These are phyloP conservation scores for Philotrypesis tridentata DNA, from an alignment of 1,140 invertebrate genomes.

Conservation along the genomic window DNA sequence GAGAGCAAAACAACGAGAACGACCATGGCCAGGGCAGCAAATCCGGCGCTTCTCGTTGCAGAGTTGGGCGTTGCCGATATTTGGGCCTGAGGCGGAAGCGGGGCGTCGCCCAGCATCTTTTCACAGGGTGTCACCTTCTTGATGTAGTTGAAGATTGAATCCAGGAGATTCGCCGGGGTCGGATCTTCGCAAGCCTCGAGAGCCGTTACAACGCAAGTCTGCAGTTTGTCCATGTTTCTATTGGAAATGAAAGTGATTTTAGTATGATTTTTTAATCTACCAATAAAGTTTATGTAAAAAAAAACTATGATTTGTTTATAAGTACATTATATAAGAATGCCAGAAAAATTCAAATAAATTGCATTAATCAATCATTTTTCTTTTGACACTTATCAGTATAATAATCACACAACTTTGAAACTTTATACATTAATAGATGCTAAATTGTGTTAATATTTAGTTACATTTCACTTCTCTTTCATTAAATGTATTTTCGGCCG, in stretches of 20 bases:
- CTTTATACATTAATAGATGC: too few relatives aligned
- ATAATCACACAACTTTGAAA: too few relatives aligned
- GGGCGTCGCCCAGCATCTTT: slow-evolving; percentile 58
- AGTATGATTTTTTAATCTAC: neutral
- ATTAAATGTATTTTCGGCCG: too few relatives aligned
- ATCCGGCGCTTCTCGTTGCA: neutral
- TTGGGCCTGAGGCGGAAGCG: slow-evolving; percentile 1
- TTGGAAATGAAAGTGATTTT: slow-evolving; percentile 58
- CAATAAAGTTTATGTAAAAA: too few relatives aligned
- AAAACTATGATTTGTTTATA: too few relatives aligned
- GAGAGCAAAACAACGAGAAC: neutral
- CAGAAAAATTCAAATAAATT: too few relatives aligned
- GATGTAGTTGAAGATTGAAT: slow-evolving; percentile 84
- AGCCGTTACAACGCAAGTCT: slow-evolving; percentile 78
- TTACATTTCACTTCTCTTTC: too few relatives aligned
- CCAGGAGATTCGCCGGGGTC: slow-evolving; percentile 85
- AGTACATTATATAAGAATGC: too few relatives aligned
- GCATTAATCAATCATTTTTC: too few relatives aligned
- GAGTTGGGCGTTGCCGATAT: too few relatives aligned
- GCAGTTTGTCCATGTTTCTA: slow-evolving; percentile 77
- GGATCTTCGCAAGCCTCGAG: slow-evolving; percentile 82
- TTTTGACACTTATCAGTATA: too few relatives aligned
- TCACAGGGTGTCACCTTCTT: slow-evolving; percentile 81
- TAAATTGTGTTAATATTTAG: too few relatives aligned
- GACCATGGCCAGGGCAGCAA: neutral